A percentile compares a stretch with the other conserved stretches of the same genome.
These are phyloP conservation scores for Atherinosoma microstoma DNA, from an alignment of 2,797 vertebrate genomes.

Conservation along the genomic window DNA sequence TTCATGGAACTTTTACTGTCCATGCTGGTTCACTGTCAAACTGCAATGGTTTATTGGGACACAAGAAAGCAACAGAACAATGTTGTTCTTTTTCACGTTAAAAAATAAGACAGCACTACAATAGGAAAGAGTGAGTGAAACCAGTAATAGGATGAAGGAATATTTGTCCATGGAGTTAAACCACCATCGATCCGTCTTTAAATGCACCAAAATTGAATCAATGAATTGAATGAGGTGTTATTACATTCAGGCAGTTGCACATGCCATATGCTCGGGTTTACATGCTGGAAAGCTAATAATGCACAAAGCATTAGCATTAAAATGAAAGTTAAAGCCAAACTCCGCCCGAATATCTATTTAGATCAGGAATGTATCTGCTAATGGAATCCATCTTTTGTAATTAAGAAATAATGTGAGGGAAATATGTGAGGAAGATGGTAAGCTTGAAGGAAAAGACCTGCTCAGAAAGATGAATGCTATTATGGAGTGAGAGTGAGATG, in stretches of 20 bases:
- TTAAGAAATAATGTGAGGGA: conserved; percentile 73
- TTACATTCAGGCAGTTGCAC: conserved; percentile 53
- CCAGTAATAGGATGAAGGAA: conserved; percentile 33
- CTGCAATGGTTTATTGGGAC: not conserved
- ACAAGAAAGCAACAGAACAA: not conserved
- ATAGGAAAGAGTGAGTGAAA: conserved; percentile 7
- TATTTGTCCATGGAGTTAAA: conserved; percentile 53
- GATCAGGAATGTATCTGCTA: conserved; percentile 59
- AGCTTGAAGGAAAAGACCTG: conserved; percentile 68
- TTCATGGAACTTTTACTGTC: not conserved
- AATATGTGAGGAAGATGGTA: conserved; percentile 53
- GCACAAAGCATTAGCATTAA: conserved; percentile 67
- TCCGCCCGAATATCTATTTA: conserved; percentile 67
- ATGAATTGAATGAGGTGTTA: conserved; percentile 66
- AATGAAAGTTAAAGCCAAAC: conserved; percentile 71
- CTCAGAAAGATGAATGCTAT: conserved; percentile 78
- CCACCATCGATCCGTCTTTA: conserved; percentile 56
- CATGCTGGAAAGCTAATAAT: conserved; percentile 62
- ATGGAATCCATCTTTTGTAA: conserved; percentile 75
- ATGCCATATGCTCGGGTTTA: conserved; percentile 47
- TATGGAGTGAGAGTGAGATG: conserved; percentile 75
- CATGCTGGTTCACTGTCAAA: not conserved
- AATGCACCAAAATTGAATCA: conserved; percentile 71
- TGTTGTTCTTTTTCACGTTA: conserved; percentile 14
- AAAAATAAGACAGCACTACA: not conserved